Evolutionary conservation across 2,113 vertebrate genomes (phyloP), one percentile per base, ranked within the genome.

Genomic region (Mirounga angustirostris): DNA sequence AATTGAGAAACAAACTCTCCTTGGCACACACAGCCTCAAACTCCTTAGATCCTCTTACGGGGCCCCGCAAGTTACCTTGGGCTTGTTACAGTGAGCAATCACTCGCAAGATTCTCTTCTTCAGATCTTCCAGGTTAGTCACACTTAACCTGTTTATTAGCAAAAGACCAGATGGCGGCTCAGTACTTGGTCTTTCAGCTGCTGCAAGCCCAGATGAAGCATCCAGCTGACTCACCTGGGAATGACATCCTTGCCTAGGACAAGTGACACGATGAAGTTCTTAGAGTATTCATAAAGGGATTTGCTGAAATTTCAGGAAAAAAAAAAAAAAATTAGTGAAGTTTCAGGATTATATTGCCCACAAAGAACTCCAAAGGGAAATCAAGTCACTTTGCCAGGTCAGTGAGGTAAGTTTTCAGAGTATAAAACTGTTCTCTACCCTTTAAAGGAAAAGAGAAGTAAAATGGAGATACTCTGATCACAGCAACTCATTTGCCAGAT

Each of bases 241-340:
- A 99, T 99, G 26, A 99, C 99, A 81, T 99, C 99, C 98, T 99
- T 99, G 90, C 99, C 99, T 82, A 99, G 97, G 78, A 99, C 99
- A 30, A 99, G 98, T 0, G 99, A 99, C 71, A 99, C 89, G 12
- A 99, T 99, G 98, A 99, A 99, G 97, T 98, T 98, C 96, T 99
- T 99, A 4, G 99, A 99, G 98, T 99, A 99, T 88, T 99, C 99
- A 33, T 99, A 99, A 54, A 99, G 99, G 5, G 99, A 99, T 99
- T 99, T 99, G 98, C 99, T 99, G 98, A 16, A 98, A 84, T 54
- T 16, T 24, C 36, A 96, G 87, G 36, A 2, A 98, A 7, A 59
- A 12, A 89, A 11, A 11, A 30, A 74, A 30, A 74, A 43, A 79
- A 74, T 11, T 10, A 79, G 52, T 33, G 1, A n/a, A 1, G 87